These are phyloP conservation scores for Cariama cristata DNA, from an alignment of 2,113 vertebrate species.

Conservation along the genomic window DNA sequence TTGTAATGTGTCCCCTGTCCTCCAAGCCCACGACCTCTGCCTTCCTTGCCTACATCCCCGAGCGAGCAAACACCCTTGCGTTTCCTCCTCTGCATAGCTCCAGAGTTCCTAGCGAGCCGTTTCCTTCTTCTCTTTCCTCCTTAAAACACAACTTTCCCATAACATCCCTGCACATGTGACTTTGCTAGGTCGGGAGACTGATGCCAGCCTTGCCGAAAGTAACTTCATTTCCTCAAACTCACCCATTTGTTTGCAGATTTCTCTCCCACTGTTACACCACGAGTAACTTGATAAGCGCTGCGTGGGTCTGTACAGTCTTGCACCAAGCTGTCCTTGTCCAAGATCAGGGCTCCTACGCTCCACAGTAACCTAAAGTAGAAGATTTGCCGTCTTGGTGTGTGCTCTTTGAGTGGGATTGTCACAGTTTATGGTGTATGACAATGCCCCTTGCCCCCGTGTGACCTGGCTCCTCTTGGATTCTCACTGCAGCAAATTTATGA, in stretches of 20 bases:
- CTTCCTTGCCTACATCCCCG: not conserved
- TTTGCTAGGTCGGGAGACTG: rapidly evolving
- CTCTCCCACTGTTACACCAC: rapidly evolving
- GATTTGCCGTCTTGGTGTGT: too few species aligned
- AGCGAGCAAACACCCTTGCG: rapidly evolving
- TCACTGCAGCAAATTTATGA: not conserved
- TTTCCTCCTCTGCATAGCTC: not conserved
- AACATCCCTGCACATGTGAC: rapidly evolving
- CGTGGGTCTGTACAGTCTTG: not conserved
- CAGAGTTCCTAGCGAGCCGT: not conserved
- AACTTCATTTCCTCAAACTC: not conserved
- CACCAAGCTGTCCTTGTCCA: rapidly evolving
- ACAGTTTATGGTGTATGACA: not conserved
- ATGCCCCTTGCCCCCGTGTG: rapidly evolving
- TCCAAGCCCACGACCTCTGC: not conserved
- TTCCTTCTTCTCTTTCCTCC: not conserved
- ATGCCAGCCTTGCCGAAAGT: too few species aligned
- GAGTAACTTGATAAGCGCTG: rapidly evolving
- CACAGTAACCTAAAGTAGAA: not conserved
- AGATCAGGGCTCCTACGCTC: rapidly evolving
- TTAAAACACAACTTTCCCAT: not conserved
- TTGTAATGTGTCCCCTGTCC: not conserved
- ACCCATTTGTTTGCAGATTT: not conserved
- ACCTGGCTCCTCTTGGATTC: not conserved
- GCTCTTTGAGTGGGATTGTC: not conserved